A percentile compares a stretch with the other conserved stretches of the same genome.
Conservation (phyloP, 2,888 invertebrate genomes). For the Pollenia labialis region DNA sequence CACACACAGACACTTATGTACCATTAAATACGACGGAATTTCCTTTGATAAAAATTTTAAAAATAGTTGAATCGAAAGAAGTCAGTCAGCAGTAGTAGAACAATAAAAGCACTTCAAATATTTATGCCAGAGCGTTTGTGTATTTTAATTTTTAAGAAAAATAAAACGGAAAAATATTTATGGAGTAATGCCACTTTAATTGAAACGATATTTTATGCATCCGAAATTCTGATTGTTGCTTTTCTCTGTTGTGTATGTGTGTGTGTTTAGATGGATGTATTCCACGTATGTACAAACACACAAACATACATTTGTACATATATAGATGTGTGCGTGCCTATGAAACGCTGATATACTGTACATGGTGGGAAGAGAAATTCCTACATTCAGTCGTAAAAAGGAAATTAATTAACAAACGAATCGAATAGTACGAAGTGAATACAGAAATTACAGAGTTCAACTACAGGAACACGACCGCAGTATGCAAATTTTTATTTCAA, state of each 20-base stretch:
- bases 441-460: conserved; percentile 59
- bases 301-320: background rate
- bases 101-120: conserved; percentile 16
- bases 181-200: background rate
- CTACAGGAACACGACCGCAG: conserved; percentile 61
- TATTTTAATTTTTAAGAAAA: background rate
- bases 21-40: conserved; percentile 1
- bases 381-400: conserved; percentile 70
- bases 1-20: background rate
- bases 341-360: conserved; percentile 47
- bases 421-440: conserved; percentile 48
- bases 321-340: background rate
- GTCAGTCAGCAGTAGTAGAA: no score
- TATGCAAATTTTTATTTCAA: conserved; percentile 58
- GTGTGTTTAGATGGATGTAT: background rate
- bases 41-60: background rate
- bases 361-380: conserved; percentile 59
- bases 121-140: background rate
- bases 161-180: background rate
- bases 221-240: conserved; percentile 54
- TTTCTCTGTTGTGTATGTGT: background rate
- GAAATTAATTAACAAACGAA: conserved; percentile 41
- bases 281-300: no score
- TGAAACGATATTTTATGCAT: conserved; percentile 7
- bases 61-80: no score